phyloP scores from a whole-genome alignment of 2,888 invertebrate species.

The Esperia sulphurella region DNA sequence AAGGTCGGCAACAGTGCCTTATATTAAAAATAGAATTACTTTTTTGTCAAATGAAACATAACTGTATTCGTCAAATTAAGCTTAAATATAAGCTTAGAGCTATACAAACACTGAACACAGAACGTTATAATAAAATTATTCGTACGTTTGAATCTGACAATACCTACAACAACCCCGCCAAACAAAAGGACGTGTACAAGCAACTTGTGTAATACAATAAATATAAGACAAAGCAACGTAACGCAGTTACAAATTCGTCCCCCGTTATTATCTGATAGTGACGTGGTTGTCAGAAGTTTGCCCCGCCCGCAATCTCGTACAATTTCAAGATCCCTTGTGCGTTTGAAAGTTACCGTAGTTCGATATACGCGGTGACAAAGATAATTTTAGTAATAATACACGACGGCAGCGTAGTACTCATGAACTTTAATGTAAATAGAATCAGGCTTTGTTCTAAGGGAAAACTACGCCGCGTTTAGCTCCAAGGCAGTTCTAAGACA shows the following conservation, averaged over 20 bases:
- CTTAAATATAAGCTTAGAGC: no score
- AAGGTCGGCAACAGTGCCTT: no score
- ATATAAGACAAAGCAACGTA: conserved; percentile 8
- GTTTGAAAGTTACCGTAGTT: conserved; percentile 53
- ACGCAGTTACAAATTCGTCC: conserved; percentile 53
- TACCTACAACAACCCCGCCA: background rate
- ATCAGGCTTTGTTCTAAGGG: no score
- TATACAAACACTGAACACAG: no score
- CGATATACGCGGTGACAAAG: conserved; percentile 44
- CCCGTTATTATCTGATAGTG: conserved; percentile 70
- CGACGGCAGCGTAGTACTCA: conserved; percentile 14
- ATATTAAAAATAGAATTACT: no score
- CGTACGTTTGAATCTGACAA: no score
- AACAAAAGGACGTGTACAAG: background rate
- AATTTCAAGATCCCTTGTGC: conserved; percentile 62
- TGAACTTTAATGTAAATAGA: conserved; percentile 4
- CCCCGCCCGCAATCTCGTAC: conserved; percentile 44
- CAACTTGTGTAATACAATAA: background rate
- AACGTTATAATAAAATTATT: no score
- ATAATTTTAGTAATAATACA: conserved; percentile 37
- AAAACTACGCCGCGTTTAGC: no score
- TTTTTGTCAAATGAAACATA: no score
- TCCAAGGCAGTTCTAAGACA: no score
- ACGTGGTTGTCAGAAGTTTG: conserved; percentile 68
- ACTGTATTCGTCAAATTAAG: no score